Base-by-base conservation (phyloP, 1,140 invertebrate species). In the Drosophila malerkotliana region DNA sequence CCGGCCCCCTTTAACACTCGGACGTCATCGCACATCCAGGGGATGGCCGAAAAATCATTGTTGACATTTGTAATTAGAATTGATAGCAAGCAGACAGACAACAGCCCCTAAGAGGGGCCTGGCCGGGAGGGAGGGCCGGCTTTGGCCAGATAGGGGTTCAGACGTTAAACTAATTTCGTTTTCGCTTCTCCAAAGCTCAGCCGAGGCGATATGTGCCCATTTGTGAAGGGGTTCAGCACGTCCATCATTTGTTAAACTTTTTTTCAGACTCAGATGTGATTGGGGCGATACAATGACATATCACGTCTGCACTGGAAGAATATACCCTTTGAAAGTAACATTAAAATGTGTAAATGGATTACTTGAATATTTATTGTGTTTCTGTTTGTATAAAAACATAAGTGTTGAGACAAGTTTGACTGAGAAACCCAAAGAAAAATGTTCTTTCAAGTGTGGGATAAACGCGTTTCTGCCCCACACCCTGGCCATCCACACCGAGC, bases 21-120 rank as follows among this genome's bases (percentile, higher is more conserved):
- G 69, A 69, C 66, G 66, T 69, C 66, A 69, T 69, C 66, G 64
- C 66, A 69, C 66, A 69, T 49, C 72, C 26, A 55, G 73, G 64
- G 73, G 78, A 77, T 75, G 78, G 74, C 74, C 82, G 60, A 85
- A 85, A 85, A 85, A 85, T 85, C 82, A 87, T 85, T 85, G 82
- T 85, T 88, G 82, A 85, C 82, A 85, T 85, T 85, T 85, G 82
- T 85, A 85, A 85, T 85, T 85, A 85, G 82, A 85, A 85, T 85
- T 85, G 82, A 85, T 85, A 85, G 82, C 78, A 85, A 57, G 78
- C 81, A 75, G 77, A 47, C 72, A 69, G 55, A 59, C 57, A 54
- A 34, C 37, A 34, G 30, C 49, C 34, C 44, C 45, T n/a, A 30
- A 47, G 7, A 8, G 28, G 30, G 41, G 52, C 7, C 4, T 32